phyloP scores from a whole-genome alignment of 2,797 vertebrate species.

The Caiman crocodilus region DNA sequence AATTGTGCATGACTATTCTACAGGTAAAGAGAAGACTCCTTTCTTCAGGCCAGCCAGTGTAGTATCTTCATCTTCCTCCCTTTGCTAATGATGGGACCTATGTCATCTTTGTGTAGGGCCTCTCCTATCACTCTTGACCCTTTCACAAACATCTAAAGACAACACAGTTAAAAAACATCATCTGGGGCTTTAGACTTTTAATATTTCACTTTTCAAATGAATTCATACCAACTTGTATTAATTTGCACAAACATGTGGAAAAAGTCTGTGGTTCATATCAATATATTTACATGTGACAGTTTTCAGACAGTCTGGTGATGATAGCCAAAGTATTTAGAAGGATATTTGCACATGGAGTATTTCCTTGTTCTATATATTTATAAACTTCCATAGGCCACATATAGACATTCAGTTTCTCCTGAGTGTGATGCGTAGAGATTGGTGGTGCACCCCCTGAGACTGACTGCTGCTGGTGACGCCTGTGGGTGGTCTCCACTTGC shows the following conservation, averaged over 20 bases:
- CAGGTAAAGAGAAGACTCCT: background rate
- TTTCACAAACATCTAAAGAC: background rate
- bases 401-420: too few relatives aligned
- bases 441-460: too few relatives aligned
- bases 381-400: too few relatives aligned
- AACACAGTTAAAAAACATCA: background rate
- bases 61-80: background rate
- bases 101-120: background rate
- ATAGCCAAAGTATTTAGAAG: background rate
- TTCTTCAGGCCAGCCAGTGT: background rate
- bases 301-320: background rate
- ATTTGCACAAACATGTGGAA: background rate
- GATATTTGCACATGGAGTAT: background rate
- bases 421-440: too few relatives aligned
- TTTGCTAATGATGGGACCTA: background rate
- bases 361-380: too few relatives aligned
- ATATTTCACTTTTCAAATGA: too few relatives aligned
- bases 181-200: background rate
- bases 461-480: too few relatives aligned
- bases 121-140: background rate
- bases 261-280: background rate
- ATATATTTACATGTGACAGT: slow-evolving; percentile 17
- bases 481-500: too few relatives aligned
- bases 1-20: background rate
- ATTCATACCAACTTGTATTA: background rate